Evolutionary conservation across 1,140 invertebrate species (phyloP), one percentile per base, ranked within the genome.

Genomic region (Saxidomus purpurata): DNA sequence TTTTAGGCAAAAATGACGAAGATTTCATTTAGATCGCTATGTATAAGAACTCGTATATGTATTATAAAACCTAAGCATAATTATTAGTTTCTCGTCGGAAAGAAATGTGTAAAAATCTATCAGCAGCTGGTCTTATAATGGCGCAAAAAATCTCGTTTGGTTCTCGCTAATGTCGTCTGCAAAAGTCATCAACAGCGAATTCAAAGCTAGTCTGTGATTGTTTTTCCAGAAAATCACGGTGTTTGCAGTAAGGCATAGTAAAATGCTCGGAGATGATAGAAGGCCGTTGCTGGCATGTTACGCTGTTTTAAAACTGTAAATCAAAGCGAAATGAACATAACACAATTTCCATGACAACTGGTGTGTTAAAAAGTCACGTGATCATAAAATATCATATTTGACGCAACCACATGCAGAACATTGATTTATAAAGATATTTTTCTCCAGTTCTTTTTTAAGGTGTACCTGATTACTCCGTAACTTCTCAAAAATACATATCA

Each of bases 321-420:
- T 82, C 80, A 82, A 82, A 82, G 55, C 61, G 36, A 67, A 82
- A 67, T 63, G 61, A 63, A 82, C 40, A 63, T 82, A 67, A 82
- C 80, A 82, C 80, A 67, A 82, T 82, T 82, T 82, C 80, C 80
- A 82, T 82, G 80, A 82, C 80, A 82, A 82, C 80, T 82, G 80
- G 52, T 63, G 80, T 63, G 55, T 63, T 82, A 63, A 43, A n/a
- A 82, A 67, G 80, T 82, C 80, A 82, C 80, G 80, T 82, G 80
- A 82, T 82, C 22, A 11, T 28, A 11, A 82, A 82, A 82, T 82
- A 67, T 34, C 19, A 82, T 55, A 2, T 79, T 79, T 79, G 36
- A 47, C 43, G 47, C 76, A 79, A 79, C 76, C 76, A 79, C 76
- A 79, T 79, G 76, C 36, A 38, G 34, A 71, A 71, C 34, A 19